Evolutionary conservation across 2,888 invertebrate genomes (phyloP).

Genomic region (Diogma glabrata): DNA sequence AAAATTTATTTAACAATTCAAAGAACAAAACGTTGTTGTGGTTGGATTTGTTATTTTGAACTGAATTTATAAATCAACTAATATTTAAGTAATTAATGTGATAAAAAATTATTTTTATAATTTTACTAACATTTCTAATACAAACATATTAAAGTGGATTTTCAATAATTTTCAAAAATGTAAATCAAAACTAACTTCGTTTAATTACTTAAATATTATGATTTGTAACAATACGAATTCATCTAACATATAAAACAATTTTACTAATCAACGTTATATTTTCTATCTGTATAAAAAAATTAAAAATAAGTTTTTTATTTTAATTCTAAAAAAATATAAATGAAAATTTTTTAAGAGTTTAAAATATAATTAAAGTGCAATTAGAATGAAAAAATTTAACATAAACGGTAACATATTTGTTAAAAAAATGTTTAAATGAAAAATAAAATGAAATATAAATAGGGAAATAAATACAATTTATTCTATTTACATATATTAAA

Average conservation of each 20-base stretch:
- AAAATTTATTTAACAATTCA: slow-evolving; percentile 20
- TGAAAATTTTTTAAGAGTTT: slow-evolving; percentile 20
- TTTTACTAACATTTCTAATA: too few relatives aligned
- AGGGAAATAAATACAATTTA: slow-evolving; percentile 28
- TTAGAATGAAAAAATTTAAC: slow-evolving; percentile 44
- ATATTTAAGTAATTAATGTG: too few relatives aligned
- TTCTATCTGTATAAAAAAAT: slow-evolving; percentile 18
- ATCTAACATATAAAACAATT: slow-evolving; percentile 2
- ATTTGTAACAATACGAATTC: not conserved
- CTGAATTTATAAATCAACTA: too few relatives aligned
- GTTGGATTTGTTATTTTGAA: slow-evolving; percentile 5
- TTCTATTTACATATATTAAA: slow-evolving; percentile 46
- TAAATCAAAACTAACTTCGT: slow-evolving; percentile 5
- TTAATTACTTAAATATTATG: not conserved
- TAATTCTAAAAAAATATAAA: slow-evolving; percentile 20
- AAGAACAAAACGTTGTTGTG: slow-evolving; percentile 14
- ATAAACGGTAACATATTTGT: slow-evolving; percentile 36
- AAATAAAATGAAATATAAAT: slow-evolving; percentile 20
- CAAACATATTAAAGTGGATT: too few relatives aligned
- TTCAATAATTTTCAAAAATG: slow-evolving; percentile 1
- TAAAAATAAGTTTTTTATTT: slow-evolving; percentile 19
- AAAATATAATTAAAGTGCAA: slow-evolving; percentile 43
- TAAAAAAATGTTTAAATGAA: slow-evolving; percentile 27
- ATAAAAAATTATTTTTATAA: too few relatives aligned
- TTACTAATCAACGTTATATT: slow-evolving; percentile 18